Conservation (phyloP, 1,140 invertebrate species). For the Ditylenchus dipsaci region DNA sequence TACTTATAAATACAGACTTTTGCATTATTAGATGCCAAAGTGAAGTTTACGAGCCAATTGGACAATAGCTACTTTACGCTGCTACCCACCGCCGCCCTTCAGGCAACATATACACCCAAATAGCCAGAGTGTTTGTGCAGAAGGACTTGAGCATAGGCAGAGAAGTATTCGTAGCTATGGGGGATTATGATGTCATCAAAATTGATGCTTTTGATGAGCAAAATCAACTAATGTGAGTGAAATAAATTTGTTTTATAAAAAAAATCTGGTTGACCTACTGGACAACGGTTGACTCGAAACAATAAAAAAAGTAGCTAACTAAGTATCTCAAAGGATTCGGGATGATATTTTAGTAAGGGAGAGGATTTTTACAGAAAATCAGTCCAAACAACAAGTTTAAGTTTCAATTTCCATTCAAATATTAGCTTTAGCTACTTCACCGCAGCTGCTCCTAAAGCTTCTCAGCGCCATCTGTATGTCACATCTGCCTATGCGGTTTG, state of each 20-base stretch:
- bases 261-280: constrained; percentile 2
- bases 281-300: no score
- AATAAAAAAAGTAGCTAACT: no score
- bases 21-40: no score
- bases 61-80: constrained; percentile 34
- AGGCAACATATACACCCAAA: constrained; percentile 41
- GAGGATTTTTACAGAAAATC: no score
- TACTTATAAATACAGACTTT: no score
- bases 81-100: constrained; percentile 39
- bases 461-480: constrained; percentile 37
- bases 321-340: no score
- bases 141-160: constrained; percentile 9
- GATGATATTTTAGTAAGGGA: no score
- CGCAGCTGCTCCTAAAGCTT: constrained; percentile 34
- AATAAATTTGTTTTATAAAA: not conserved
- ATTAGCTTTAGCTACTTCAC: constrained; percentile 41
- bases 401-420: no score
- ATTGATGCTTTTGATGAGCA: constrained; percentile 37
- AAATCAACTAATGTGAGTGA: constrained; percentile 34
- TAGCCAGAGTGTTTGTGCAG: constrained; percentile 28
- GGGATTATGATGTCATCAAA: constrained; percentile 44
- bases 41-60: no score
- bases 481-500: constrained; percentile 22
- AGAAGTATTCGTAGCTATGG: constrained; percentile 32
- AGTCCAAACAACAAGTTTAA: no score